These are phyloP conservation scores for Irena cyanogastra DNA, from an alignment of 2,113 vertebrate species.

Conservation along the genomic window DNA sequence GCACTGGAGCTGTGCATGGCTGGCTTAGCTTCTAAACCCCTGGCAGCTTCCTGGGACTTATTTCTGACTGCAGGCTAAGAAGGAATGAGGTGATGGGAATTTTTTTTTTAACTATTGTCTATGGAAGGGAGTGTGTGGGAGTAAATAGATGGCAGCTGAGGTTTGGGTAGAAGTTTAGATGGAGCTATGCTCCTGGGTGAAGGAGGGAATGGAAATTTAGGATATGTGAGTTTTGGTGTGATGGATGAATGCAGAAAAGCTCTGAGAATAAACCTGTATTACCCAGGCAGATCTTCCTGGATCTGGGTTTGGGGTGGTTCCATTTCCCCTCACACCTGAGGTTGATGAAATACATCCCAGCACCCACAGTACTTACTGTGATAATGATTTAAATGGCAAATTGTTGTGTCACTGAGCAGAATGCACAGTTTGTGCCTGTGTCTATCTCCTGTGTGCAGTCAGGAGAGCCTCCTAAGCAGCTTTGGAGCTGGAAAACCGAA, in stretches of 20 bases:
- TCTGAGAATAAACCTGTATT: neutral
- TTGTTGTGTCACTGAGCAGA: neutral
- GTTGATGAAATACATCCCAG: neutral
- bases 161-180: neutral
- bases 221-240: neutral
- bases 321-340: neutral
- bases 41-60: slow-evolving; percentile 41
- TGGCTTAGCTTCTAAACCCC: slow-evolving; percentile 70
- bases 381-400: neutral
- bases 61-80: neutral
- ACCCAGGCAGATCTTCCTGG: neutral
- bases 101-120: neutral
- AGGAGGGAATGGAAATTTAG: neutral
- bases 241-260: neutral
- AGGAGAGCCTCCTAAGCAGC: neutral
- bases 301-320: neutral
- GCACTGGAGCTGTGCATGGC: slow-evolving; percentile 25
- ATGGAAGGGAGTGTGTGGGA: neutral
- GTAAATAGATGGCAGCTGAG: neutral
- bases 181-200: neutral
- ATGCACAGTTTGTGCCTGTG: neutral
- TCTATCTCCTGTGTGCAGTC: neutral
- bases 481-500: neutral
- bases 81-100: neutral
- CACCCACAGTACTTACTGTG: neutral